These are phyloP conservation scores for Pseudoips prasinana DNA, from an alignment of 2,888 invertebrate genomes.

Conservation along the genomic window DNA sequence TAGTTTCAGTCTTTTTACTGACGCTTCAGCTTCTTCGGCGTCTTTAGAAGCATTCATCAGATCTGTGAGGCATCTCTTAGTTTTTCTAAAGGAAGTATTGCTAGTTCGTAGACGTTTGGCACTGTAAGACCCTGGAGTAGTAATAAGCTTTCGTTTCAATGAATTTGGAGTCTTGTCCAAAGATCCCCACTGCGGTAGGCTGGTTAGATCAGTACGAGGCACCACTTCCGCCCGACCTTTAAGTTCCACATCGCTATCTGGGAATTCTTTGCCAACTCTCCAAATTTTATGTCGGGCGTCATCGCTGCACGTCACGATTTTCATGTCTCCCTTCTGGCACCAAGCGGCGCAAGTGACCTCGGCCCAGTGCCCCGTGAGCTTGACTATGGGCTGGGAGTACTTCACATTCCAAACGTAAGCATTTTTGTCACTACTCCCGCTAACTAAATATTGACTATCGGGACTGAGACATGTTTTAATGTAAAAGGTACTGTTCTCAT, in stretches of 20 bases:
- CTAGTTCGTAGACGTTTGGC: conserved; percentile 34
- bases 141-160: conserved; percentile 52
- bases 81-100: conserved; percentile 34
- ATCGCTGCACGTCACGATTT: conserved; percentile 91
- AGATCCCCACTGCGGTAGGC: conserved; percentile 49
- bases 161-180: conserved; percentile 77
- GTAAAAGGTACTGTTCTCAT: conserved; percentile 91
- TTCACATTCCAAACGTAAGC: conserved; percentile 93
- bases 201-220: conserved; percentile 38
- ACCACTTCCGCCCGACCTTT: conserved; percentile 57
- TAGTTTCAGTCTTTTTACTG: conserved; percentile 45
- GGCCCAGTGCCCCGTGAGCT: conserved; percentile 88
- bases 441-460: conserved; percentile 90
- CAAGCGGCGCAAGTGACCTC: conserved; percentile 95
- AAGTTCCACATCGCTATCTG: conserved; percentile 45
- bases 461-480: conserved; percentile 91
- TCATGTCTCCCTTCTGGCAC: conserved; percentile 82
- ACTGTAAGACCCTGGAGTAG: conserved; percentile 40
- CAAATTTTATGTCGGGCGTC: conserved; percentile 90
- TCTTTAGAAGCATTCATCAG: conserved; percentile 56
- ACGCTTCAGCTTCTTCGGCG: conserved; percentile 37
- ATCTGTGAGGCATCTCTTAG: conserved; percentile 68
- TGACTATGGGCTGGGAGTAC: conserved; percentile 84
- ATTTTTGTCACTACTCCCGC: conserved; percentile 93
- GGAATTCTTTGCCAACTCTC: conserved; percentile 83